Base-by-base conservation (phyloP, 1,140 invertebrate species). In the Triops longicaudatus region DNA sequence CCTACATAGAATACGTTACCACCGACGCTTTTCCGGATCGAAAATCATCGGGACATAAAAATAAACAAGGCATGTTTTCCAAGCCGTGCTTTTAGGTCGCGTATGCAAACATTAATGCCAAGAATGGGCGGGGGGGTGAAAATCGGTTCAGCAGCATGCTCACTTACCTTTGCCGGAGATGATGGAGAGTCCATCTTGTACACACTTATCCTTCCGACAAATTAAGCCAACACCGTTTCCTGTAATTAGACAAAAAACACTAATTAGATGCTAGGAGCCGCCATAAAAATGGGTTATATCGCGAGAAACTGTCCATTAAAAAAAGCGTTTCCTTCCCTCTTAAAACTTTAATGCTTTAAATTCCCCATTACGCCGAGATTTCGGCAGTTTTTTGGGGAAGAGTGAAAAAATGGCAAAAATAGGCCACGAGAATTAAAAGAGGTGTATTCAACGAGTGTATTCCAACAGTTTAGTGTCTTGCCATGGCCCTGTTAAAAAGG, bases 241-340 rank as follows among this genome's bases (percentile, higher is more conserved):
- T 63, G 50, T 63, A 63, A 63, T 63, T 63, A 63, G 50, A 63
- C 50, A 63, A 63, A 63, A 37, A 63, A 63, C 50, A 63, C 50
- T 63, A 63, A 63, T 63, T 63, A 63, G 50, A 63, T 22, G 50
- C 50, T 63, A 63, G 50, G 50, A 63, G 50, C 50, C 50, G 50
- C 50, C 50, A 11, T 63, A 63, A 63, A 63, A 63, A 63, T 22
- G 22, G 50, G 50, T 63, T 63, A 63, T 63, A 63, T 10, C 17
- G 50, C 50, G 10, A 22, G 17, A 63, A 63, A 63, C 22, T 14
- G 6, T 63, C 50, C 50, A n/a, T 63, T n/a, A n/a, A 63, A 63
- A 63, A 63, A 22, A 37, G 2, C 31, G 31, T 37, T 37, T 37
- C 31, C 31, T 37, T 37, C 31, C 50, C 50, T 63, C 17, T n/a